These are phyloP conservation scores for Varanus komodoensis DNA, from an alignment of 2,113 vertebrate species.

Conservation along the genomic window DNA sequence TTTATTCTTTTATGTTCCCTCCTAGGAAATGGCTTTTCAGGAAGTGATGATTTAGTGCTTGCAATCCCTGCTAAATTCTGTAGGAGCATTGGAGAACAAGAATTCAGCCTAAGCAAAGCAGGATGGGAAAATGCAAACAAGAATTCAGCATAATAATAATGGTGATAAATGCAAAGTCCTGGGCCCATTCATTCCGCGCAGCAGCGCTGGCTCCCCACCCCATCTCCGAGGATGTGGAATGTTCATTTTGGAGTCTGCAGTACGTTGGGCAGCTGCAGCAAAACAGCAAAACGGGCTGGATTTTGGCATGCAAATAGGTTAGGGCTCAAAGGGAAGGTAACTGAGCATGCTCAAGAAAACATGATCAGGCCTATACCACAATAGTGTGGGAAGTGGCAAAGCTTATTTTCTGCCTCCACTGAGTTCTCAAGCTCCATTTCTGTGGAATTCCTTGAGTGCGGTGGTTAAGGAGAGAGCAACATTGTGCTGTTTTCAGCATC, in stretches of 20 bases:
- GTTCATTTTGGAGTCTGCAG: background rate
- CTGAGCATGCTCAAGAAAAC: too few species aligned
- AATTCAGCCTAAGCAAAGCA: background rate
- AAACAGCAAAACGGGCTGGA: too few species aligned
- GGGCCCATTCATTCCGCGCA: background rate
- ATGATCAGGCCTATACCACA: too few species aligned
- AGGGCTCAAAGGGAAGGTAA: too few species aligned
- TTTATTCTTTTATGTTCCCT: constrained; percentile 36
- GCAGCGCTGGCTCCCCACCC: background rate
- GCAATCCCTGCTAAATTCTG: constrained; percentile 26
- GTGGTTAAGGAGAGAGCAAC: too few species aligned
- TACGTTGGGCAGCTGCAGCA: background rate
- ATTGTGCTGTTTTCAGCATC: too few species aligned
- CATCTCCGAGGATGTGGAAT: background rate
- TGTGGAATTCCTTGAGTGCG: too few species aligned
- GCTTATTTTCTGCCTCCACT: too few species aligned
- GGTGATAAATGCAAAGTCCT: background rate
- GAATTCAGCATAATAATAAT: background rate
- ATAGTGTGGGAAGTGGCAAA: too few species aligned
- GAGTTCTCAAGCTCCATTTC: too few species aligned
- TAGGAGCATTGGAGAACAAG: background rate
- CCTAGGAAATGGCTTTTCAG: constrained; percentile 31
- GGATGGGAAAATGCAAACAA: background rate
- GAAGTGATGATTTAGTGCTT: constrained; percentile 32
- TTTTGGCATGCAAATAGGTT: too few species aligned